These are phyloP conservation scores for Tonatia bakeri DNA, from an alignment of 2,113 vertebrate genomes.

Conservation along the genomic window DNA sequence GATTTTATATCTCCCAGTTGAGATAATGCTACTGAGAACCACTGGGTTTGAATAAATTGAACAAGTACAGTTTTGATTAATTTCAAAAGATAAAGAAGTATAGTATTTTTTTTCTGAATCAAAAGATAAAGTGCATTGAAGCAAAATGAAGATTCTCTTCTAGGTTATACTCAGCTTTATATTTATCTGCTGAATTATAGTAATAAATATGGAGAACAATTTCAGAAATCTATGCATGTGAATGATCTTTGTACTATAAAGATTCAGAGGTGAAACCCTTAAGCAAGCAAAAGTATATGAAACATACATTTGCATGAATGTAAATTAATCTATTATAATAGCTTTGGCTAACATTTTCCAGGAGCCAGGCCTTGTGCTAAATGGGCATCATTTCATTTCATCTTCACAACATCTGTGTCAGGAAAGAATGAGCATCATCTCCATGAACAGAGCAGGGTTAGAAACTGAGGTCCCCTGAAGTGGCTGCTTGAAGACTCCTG, in stretches of 20 bases:
- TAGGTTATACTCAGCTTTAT: neutral
- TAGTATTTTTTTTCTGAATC: neutral
- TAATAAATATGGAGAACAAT: neutral
- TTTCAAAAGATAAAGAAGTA: neutral
- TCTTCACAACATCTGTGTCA: neutral
- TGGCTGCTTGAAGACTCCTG: neutral
- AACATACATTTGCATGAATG: neutral
- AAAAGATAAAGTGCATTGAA: conserved; percentile 1
- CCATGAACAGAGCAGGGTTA: neutral
- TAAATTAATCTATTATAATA: neutral
- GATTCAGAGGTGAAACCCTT: neutral
- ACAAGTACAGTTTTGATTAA: neutral
- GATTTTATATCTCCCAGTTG: conserved; percentile 22
- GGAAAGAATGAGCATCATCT: neutral
- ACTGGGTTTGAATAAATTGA: neutral
- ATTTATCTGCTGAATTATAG: neutral
- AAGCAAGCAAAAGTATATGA: neutral
- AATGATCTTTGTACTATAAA: neutral
- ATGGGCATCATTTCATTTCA: neutral
- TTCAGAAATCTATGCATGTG: neutral
- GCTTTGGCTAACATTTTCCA: neutral
- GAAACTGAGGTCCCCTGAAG: neutral
- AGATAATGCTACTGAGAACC: conserved; percentile 36
- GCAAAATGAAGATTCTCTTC: neutral
- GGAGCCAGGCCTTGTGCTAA: neutral